A percentile compares a stretch with the other conserved stretches of the same genome.
Conservation (phyloP, 2,797 vertebrate genomes). For the Epinephelus awoara region DNA sequence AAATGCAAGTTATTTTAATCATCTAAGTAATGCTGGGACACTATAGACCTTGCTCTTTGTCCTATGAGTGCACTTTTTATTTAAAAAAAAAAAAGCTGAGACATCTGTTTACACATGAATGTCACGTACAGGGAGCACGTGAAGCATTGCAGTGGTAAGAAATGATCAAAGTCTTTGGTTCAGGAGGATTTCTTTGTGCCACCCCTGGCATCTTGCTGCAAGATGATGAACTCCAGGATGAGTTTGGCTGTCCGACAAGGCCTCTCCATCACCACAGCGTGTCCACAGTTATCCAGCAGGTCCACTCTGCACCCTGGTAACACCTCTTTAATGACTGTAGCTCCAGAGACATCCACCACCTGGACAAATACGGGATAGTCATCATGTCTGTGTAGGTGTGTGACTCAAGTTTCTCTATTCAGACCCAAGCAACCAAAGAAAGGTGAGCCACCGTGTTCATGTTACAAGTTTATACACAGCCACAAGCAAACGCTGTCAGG, state of each 20-base stretch:
- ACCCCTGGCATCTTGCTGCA: slow-evolving; percentile 85
- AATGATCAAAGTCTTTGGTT: slow-evolving; percentile 7
- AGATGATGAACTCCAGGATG: slow-evolving; percentile 91
- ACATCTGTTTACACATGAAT: slow-evolving; percentile 1
- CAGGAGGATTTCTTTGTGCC: slow-evolving; percentile 87
- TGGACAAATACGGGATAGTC: slow-evolving; percentile 58
- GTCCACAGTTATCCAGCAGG: slow-evolving; percentile 96
- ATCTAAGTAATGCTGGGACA: not conserved
- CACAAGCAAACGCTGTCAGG: not conserved
- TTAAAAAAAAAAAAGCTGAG: not conserved
- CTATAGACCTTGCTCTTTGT: not conserved
- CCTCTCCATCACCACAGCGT: slow-evolving; percentile 95
- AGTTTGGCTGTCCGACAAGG: slow-evolving; percentile 94
- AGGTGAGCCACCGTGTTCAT: not conserved
- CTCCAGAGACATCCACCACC: slow-evolving; percentile 96
- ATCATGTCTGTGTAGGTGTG: not conserved
- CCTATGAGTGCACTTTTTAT: not conserved
- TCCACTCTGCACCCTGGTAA: slow-evolving; percentile 91
- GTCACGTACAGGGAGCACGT: not conserved
- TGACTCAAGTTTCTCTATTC: not conserved
- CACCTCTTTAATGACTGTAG: slow-evolving; percentile 84
- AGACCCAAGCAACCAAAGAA: not conserved
- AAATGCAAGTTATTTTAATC: not conserved
- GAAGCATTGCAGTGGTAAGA: not conserved
- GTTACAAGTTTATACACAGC: not conserved